Evolutionary conservation across 2,113 vertebrate genomes (phyloP).

Genomic region (Caretta caretta): DNA sequence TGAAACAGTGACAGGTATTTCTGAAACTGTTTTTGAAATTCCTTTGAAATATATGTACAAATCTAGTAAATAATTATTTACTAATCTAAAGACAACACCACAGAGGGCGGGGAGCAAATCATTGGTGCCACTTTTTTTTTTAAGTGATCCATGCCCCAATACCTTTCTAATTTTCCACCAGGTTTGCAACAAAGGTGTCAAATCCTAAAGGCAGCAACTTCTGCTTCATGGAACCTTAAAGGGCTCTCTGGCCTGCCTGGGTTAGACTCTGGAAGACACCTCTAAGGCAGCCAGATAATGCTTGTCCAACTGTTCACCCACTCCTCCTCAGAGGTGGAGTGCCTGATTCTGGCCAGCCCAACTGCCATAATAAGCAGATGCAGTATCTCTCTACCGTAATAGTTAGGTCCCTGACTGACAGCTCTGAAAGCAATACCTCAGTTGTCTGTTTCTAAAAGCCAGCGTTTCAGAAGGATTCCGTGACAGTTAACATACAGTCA

Average conservation of each 20-base stretch:
- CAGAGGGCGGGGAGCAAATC: neutral
- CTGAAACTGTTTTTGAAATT: constrained; percentile 60
- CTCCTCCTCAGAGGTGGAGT: neutral
- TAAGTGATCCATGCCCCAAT: neutral
- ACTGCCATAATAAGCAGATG: neutral
- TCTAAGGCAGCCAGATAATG: neutral
- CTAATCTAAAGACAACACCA: constrained; percentile 38
- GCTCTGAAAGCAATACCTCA: neutral
- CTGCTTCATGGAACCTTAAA: neutral
- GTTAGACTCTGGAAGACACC: neutral
- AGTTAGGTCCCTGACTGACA: neutral
- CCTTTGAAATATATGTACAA: constrained; percentile 25
- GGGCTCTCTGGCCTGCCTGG: neutral
- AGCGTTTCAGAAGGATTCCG: neutral
- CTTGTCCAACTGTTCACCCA: neutral
- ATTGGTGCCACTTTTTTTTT: neutral
- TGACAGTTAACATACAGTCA: neutral
- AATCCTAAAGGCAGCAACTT: neutral
- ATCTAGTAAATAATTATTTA: constrained; percentile 56
- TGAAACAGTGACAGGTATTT: constrained; percentile 70
- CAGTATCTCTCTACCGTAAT: neutral
- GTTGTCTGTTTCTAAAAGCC: neutral
- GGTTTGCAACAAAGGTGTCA: neutral
- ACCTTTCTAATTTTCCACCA: neutral
- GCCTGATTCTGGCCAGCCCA: neutral